Evolutionary conservation across 1,140 invertebrate species (phyloP).

Genomic region (silkworm (Bombyx mori)): DNA sequence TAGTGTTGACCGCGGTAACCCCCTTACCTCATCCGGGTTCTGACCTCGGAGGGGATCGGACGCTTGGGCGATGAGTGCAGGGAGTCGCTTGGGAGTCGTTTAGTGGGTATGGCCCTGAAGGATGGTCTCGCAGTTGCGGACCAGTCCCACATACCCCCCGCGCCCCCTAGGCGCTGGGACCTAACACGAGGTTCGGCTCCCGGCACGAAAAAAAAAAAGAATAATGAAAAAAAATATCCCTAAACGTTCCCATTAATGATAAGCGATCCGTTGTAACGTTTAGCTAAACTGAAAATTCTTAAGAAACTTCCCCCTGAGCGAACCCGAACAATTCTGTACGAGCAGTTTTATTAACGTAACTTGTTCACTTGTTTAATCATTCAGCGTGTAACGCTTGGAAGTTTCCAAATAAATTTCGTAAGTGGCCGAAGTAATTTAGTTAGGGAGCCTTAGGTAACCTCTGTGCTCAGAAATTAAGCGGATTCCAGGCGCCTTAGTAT

Average conservation of each 20-base stretch:
- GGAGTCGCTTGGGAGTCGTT: too few relatives aligned
- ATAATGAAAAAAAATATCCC: neutral
- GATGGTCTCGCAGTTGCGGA: too few relatives aligned
- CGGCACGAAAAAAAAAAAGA: too few relatives aligned
- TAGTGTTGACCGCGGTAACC: too few relatives aligned
- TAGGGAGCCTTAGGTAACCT: constrained; percentile 18
- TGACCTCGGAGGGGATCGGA: too few relatives aligned
- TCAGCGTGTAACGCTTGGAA: constrained; percentile 18
- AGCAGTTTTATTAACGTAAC: constrained; percentile 25
- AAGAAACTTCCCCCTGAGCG: constrained; percentile 10
- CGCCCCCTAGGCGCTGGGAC: too few relatives aligned
- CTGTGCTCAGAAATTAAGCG: constrained; percentile 3
- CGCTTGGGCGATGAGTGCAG: too few relatives aligned
- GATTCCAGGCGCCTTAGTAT: neutral
- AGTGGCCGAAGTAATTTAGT: constrained; percentile 20
- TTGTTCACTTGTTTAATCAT: constrained; percentile 25
- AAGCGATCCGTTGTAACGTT: constrained; percentile 10
- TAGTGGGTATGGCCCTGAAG: too few relatives aligned
- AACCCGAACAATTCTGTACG: constrained; percentile 19
- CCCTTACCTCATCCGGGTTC: too few relatives aligned
- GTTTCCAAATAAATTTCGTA: constrained; percentile 24
- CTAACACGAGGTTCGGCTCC: too few relatives aligned
- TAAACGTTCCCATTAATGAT: constrained; percentile 6
- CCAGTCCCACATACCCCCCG: too few relatives aligned
- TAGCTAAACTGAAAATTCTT: constrained; percentile 17